These are phyloP conservation scores for Eurois occulta DNA, from an alignment of 2,888 invertebrate species.

Conservation along the genomic window DNA sequence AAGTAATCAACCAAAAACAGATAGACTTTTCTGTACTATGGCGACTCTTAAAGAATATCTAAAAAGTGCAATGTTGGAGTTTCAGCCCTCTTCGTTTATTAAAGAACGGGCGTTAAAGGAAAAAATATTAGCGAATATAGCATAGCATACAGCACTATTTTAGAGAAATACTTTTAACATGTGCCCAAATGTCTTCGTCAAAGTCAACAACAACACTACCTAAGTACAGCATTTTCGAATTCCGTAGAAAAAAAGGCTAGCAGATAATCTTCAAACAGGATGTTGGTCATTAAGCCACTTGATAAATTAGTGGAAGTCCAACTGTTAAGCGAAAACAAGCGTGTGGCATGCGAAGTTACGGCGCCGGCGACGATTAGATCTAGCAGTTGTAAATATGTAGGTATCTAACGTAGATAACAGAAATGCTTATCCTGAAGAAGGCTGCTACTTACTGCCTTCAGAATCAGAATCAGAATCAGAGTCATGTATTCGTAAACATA, in stretches of 20 bases:
- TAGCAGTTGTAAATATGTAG: slow-evolving; percentile 48
- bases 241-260: not conserved
- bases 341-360: slow-evolving; percentile 56
- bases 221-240: not conserved
- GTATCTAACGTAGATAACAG: slow-evolving; percentile 34
- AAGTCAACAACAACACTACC: not conserved
- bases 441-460: not conserved
- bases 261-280: slow-evolving; percentile 32
- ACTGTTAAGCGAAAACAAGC: slow-evolving; percentile 46
- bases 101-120: not conserved
- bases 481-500: too few species aligned
- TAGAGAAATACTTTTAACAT: not conserved
- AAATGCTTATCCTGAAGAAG: slow-evolving; percentile 33
- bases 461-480: too few species aligned
- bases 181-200: not conserved
- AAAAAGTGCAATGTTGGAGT: not conserved
- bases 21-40: not conserved
- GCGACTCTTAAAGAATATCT: not conserved
- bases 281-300: slow-evolving; percentile 41
- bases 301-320: slow-evolving; percentile 45
- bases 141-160: not conserved
- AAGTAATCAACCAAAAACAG: not conserved
- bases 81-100: not conserved
- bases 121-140: not conserved
- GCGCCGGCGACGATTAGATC: slow-evolving; percentile 48